A percentile compares a stretch with the other conserved stretches of the same genome.
These are phyloP conservation scores for Molossus alvarezi DNA, from an alignment of 2,797 vertebrate species.

Conservation along the genomic window DNA sequence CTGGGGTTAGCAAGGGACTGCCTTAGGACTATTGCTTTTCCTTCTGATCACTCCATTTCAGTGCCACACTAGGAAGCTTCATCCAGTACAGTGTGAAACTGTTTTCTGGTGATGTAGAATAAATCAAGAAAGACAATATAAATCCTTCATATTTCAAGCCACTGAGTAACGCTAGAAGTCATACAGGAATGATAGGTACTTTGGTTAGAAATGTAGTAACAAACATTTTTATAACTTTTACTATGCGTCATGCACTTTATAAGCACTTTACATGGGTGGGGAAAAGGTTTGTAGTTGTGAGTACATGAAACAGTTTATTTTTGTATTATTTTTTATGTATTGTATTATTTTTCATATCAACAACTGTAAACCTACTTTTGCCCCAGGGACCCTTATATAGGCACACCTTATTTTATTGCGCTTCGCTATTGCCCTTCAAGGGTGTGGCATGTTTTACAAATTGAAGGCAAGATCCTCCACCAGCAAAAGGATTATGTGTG, in stretches of 20 bases:
- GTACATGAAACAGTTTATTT: neutral
- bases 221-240: neutral
- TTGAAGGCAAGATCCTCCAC: neutral
- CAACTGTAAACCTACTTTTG: neutral
- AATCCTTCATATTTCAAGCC: slow-evolving; percentile 47
- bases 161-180: neutral
- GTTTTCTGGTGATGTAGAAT: slow-evolving; percentile 27
- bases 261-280: neutral
- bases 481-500: neutral
- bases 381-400: neutral
- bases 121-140: slow-evolving; percentile 40
- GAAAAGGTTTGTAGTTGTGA: neutral
- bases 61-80: neutral
- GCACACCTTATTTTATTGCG: neutral
- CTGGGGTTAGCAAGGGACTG: neutral
- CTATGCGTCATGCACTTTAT: neutral
- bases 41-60: neutral
- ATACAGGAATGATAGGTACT: neutral
- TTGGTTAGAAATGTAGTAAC: slow-evolving; percentile 51
- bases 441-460: neutral
- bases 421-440: neutral
- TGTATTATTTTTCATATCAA: neutral
- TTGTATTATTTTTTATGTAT: neutral
- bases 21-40: neutral
- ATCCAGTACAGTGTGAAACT: neutral